Evolutionary conservation across 2,888 invertebrate species (phyloP), one percentile per base, ranked within the genome.

Genomic region (Piscicola geometra): DNA sequence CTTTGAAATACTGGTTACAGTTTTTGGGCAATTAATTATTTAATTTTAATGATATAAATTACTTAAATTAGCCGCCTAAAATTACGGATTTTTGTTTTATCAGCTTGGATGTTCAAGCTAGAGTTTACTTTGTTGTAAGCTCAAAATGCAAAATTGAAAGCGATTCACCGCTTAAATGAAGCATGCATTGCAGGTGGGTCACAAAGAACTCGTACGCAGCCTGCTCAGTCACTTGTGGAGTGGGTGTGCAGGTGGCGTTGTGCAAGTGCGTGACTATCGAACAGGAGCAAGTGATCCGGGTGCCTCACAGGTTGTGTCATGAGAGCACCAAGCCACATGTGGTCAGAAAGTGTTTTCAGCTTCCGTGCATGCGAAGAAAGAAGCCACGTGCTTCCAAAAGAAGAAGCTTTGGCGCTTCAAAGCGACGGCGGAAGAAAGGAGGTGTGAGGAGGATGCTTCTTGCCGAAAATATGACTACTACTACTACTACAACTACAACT

Each of bases 391-490:
- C 21, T 15, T 15, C 50, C 9, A n/a, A n/a, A n/a, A n/a, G n/a
- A n/a, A n/a, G 21, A 47, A 21, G 21, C 9, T 47, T 47, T 47
- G 21, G 21, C 50, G 9, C 21, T 47, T 47, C 12, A 47, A 47
- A 47, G 21, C 50, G 50, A 47, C 9, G n/a, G 21, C 50, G 21
- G 50, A 9, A 47, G 21, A 47, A 47, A 47, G 9, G 9, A 15
- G 50, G 21, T 15, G 21, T 47, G 9, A 15, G 9, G 50, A 47
- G 21, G 21, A 47, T 47, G 21, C 9, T 47, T 47, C 21, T 47
- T 47, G 50, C 9, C 50, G 12, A 47, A 47, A 47, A 47, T n/a
- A n/a, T n/a, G n/a, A 64, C 64, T 64, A 64, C 64, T 64, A 41
- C 41, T 41, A 41, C 41, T 41, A 41, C 41, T 41, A 41, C 41